Percentiles rank a stretch among this genome's conserved stretches.
These are phyloP conservation scores for Tethea ocularis DNA, from an alignment of 2,888 invertebrate species.

Conservation along the genomic window DNA sequence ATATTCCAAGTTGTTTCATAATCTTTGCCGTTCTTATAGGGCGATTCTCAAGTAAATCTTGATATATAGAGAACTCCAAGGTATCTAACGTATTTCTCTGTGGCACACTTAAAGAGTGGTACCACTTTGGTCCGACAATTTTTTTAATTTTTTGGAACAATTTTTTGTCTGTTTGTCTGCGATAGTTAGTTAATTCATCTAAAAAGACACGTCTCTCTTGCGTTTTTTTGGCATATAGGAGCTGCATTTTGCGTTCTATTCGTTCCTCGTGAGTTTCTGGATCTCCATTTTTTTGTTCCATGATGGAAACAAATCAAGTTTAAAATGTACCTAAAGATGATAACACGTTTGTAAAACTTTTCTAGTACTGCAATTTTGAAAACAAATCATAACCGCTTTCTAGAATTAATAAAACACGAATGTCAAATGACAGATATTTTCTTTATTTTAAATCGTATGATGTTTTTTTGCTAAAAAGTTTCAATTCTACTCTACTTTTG, in stretches of 20 bases:
- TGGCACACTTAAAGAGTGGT: slow-evolving; percentile 67
- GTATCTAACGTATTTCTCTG: slow-evolving; percentile 63
- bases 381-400: slow-evolving; percentile 27
- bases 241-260: slow-evolving; percentile 46
- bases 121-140: slow-evolving; percentile 68
- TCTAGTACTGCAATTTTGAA: slow-evolving; percentile 57
- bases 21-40: slow-evolving; percentile 52
- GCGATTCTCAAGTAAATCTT: slow-evolving; percentile 67
- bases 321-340: neutral
- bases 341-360: neutral
- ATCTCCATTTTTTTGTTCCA: slow-evolving; percentile 45
- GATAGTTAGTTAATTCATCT: slow-evolving; percentile 60
- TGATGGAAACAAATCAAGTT: slow-evolving; percentile 22
- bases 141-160: slow-evolving; percentile 39
- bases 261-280: slow-evolving; percentile 49
- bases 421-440: neutral
- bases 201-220: slow-evolving; percentile 64
- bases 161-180: slow-evolving; percentile 44
- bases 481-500: neutral
- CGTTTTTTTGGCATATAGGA: slow-evolving; percentile 57
- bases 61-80: slow-evolving; percentile 57
- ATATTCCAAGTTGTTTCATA: slow-evolving; percentile 58
- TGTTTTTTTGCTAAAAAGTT: neutral
- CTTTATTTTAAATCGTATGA: neutral
- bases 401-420: neutral